Evolutionary conservation across 2,888 invertebrate genomes (phyloP).

Genomic region (Apotomis turbidana): DNA sequence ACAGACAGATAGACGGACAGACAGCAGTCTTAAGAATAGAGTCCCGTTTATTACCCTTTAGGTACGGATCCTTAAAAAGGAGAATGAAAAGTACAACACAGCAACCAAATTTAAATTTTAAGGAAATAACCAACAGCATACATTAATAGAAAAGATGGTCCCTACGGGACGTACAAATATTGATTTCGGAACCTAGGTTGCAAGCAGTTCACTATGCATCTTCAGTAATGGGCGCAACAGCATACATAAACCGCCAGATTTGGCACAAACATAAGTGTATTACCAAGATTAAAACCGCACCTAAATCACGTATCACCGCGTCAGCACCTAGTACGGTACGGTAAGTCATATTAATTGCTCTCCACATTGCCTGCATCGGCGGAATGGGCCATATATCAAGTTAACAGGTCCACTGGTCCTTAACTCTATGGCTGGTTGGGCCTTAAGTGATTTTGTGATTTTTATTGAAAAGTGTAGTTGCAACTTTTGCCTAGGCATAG

Average conservation of each 20-base stretch:
- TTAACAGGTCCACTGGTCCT: constrained; percentile 57
- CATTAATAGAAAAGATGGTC: no score
- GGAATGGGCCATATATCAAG: constrained; percentile 60
- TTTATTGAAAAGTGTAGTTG: constrained; percentile 11
- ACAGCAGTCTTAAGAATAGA: no score
- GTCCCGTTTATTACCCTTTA: no score
- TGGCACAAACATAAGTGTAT: constrained; percentile 38
- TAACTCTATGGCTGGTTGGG: constrained; percentile 42
- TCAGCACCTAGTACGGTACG: constrained; percentile 50
- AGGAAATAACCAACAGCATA: no score
- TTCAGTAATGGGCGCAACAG: neutral
- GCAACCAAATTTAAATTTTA: no score
- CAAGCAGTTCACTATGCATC: no score
- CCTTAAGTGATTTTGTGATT: constrained; percentile 27
- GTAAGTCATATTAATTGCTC: constrained; percentile 63
- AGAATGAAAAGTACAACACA: no score
- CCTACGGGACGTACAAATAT: no score
- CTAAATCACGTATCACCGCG: constrained; percentile 35
- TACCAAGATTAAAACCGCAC: constrained; percentile 35
- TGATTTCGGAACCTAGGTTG: no score
- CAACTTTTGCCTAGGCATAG: no score
- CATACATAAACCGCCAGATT: constrained; percentile 22
- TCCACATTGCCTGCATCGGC: constrained; percentile 50
- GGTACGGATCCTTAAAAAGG: no score
- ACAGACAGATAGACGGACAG: no score